Base-by-base conservation (phyloP, 2,797 vertebrate species). In the Steatocranus sp. region DNA sequence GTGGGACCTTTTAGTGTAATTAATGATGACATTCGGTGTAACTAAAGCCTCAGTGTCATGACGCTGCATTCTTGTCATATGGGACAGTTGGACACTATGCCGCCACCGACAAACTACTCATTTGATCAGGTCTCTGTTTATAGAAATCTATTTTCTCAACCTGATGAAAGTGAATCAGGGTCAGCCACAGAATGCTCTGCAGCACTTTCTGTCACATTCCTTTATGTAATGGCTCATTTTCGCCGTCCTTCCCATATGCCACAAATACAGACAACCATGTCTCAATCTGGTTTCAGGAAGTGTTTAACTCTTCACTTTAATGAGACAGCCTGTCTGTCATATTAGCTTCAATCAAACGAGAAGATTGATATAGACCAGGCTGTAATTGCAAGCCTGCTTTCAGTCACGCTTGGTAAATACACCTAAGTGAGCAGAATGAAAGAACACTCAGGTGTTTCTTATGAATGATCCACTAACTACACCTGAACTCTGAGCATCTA, bases 281-380 rank as follows among this genome's bases (percentile, higher is more conserved):
- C 73, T 86, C 32, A 61, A 50, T 20, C 20, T 23, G 70, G 43
- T 75, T 80, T 83, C 85, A 87, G 89, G 78, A 88, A 88, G 83
- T 79, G 83, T 83, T 88, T 81, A 30, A 25, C 15, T 80, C 75
- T 80, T 61, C n/a, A n/a, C n/a, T 75, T 73, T 53, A 46, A 43
- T 48, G 32, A 61, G 51, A 78, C 27, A 36, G 56, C 77, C 18
- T 10, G 32, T 30, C 63, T 79, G 41, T 66, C 38, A 32, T 41
- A 12, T 36, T 2, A 63, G 11, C 25, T 2, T 3, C 46, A 48
- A 68, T 25, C 68, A 75, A 20, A 79, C 23, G 1, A 83, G 46
- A n/a, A 51, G 73, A 82, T 0, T 68, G 14, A 73, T n/a, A 30
- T 30, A 73, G 17, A 73, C 41, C 41, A n/a, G 68, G 25, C 68